These are phyloP conservation scores for Mus caroli DNA, from an alignment of 2,797 vertebrate species.

Conservation along the genomic window DNA sequence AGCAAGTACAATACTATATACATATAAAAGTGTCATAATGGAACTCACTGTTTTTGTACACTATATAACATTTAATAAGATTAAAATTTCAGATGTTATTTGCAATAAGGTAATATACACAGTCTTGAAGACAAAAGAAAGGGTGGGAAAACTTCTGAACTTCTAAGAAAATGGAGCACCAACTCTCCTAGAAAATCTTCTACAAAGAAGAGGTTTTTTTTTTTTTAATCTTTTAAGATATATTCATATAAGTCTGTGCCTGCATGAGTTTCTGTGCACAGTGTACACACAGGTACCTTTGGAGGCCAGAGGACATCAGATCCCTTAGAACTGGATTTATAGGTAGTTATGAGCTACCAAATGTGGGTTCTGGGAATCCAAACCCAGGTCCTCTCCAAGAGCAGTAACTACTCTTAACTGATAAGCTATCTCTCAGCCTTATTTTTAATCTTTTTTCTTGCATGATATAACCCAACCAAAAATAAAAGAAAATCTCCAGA, in stretches of 20 bases:
- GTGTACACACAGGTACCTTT: too few species aligned
- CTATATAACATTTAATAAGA: not conserved
- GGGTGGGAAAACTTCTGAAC: not conserved
- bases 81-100: slow-evolving; percentile 8
- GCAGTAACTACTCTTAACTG: not conserved
- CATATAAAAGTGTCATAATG: not conserved
- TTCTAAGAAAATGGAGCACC: not conserved
- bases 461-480: not conserved
- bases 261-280: not conserved
- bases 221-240: not conserved
- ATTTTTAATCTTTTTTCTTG: slow-evolving; percentile 15
- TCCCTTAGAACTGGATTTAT: not conserved
- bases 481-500: slow-evolving; percentile 30
- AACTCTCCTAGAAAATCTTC: slow-evolving; percentile 29
- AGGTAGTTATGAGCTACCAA: not conserved
- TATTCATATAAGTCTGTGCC: not conserved
- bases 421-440: not conserved
- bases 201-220: slow-evolving; percentile 45
- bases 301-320: not conserved
- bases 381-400: not conserved
- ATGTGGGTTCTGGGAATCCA: not conserved
- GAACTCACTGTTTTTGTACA: not conserved
- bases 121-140: slow-evolving; percentile 48
- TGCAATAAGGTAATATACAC: not conserved
- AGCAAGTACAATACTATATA: not conserved